phyloP scores from a whole-genome alignment of 1,140 invertebrate species.

The Drusus annulatus region DNA sequence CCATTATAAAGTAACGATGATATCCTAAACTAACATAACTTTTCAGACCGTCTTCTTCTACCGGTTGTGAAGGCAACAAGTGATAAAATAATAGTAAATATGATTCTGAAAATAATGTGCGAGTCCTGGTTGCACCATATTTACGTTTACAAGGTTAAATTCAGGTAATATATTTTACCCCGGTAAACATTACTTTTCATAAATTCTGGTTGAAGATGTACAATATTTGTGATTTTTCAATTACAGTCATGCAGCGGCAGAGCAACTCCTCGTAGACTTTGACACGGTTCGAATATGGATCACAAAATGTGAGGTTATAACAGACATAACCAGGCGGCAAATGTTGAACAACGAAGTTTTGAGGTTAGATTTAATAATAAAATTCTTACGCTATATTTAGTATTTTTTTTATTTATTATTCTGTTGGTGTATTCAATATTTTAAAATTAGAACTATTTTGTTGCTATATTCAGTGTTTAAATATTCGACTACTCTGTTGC shows the following conservation, averaged over 20 bases:
- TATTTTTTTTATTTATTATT: too few relatives aligned
- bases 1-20: too few relatives aligned
- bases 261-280: slow-evolving; percentile 83
- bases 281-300: slow-evolving; percentile 83
- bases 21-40: neutral
- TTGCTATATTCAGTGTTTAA: too few relatives aligned
- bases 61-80: slow-evolving; percentile 82
- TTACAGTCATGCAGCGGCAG: slow-evolving; percentile 75
- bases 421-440: too few relatives aligned
- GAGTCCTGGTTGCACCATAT: slow-evolving; percentile 90
- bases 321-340: slow-evolving; percentile 74
- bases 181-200: too few relatives aligned
- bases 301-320: slow-evolving; percentile 72
- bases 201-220: too few relatives aligned
- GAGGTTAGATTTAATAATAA: slow-evolving; percentile 62
- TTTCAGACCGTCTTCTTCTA: slow-evolving; percentile 80
- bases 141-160: slow-evolving; percentile 84
- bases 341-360: slow-evolving; percentile 84
- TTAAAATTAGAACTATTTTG: too few relatives aligned
- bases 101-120: slow-evolving; percentile 85
- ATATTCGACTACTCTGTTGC: too few relatives aligned
- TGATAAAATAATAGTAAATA: slow-evolving; percentile 80
- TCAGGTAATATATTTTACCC: slow-evolving; percentile 70
- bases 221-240: neutral
- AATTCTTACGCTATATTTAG: too few relatives aligned